These are phyloP conservation scores for Zaprionus tsacasi DNA, from an alignment of 1,140 invertebrate species.

Conservation along the genomic window DNA sequence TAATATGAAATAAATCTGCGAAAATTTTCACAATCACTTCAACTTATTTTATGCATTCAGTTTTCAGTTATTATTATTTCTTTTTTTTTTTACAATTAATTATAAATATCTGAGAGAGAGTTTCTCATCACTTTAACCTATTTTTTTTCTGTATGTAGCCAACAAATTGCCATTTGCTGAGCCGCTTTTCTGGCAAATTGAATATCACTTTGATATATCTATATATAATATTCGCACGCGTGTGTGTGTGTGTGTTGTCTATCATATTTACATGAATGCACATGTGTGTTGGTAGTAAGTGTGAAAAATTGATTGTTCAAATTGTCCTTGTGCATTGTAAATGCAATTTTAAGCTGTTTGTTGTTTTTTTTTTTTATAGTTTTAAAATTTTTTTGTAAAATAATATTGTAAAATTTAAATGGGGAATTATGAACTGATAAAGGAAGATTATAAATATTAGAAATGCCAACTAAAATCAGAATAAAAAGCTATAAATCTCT, in stretches of 20 bases:
- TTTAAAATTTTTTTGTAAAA: not conserved
- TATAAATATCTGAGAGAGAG: slow-evolving; percentile 70
- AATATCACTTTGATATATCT: slow-evolving; percentile 31
- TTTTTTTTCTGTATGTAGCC: slow-evolving; percentile 19
- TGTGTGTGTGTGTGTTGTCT: not conserved
- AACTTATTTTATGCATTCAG: slow-evolving; percentile 52
- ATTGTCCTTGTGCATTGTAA: slow-evolving; percentile 1
- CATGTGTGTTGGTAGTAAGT: not conserved
- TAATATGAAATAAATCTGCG: slow-evolving; percentile 78
- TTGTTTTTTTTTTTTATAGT: not conserved
- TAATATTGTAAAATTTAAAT: not conserved
- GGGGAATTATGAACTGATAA: not conserved
- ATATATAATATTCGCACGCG: not conserved
- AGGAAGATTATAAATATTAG: not conserved
- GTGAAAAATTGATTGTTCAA: not conserved
- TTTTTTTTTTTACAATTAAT: slow-evolving; percentile 70
- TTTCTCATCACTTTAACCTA: slow-evolving; percentile 49
- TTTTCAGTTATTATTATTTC: slow-evolving; percentile 22
- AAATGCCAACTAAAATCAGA: not conserved
- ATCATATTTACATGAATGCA: not conserved
- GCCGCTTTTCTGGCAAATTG: slow-evolving; percentile 57
- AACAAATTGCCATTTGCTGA: slow-evolving; percentile 29
- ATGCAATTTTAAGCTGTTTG: slow-evolving; percentile 4
- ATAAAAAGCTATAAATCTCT: too few relatives aligned
- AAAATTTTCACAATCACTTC: slow-evolving; percentile 69